Percentiles rank a stretch among this genome's conserved stretches.
phyloP scores from a whole-genome alignment of 2,113 vertebrate genomes.

The Cyprinodon tularosa region DNA sequence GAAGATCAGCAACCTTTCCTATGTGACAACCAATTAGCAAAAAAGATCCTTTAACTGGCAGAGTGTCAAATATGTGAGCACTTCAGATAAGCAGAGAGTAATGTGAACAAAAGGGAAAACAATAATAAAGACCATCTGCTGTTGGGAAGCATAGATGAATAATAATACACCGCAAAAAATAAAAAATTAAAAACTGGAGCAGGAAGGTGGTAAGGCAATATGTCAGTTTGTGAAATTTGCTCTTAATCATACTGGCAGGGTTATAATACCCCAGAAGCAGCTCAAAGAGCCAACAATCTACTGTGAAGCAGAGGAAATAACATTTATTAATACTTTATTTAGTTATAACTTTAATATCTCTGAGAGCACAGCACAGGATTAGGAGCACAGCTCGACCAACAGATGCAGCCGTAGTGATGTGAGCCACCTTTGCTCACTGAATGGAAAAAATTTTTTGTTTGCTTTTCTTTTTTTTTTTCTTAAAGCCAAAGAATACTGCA shows the following conservation, averaged over 20 bases:
- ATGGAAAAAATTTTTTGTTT: too few relatives aligned
- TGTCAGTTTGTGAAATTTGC: constrained; percentile 42
- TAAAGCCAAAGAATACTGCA: too few relatives aligned
- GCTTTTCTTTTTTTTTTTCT: too few relatives aligned
- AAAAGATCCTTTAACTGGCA: constrained; percentile 9
- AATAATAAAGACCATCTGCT: constrained; percentile 42
- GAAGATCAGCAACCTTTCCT: constrained; percentile 19
- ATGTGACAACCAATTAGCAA: constrained; percentile 7
- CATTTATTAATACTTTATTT: not conserved
- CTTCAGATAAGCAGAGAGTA: constrained; percentile 24
- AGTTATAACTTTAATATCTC: not conserved
- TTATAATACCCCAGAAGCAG: constrained; percentile 37
- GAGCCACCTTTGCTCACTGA: too few relatives aligned
- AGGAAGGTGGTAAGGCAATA: constrained; percentile 39
- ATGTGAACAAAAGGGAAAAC: not conserved
- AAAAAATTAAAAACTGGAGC: constrained; percentile 35
- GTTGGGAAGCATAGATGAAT: constrained; percentile 49
- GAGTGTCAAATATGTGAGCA: constrained; percentile 17
- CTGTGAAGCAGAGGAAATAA: not conserved
- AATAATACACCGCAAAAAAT: constrained; percentile 29
- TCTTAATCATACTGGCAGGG: constrained; percentile 44
- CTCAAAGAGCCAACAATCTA: not conserved
- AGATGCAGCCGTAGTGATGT: too few relatives aligned
- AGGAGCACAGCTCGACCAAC: not conserved
- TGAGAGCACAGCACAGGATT: not conserved